Conservation (phyloP, 2,888 invertebrate species). For the Tanytarsus gracilentus region DNA sequence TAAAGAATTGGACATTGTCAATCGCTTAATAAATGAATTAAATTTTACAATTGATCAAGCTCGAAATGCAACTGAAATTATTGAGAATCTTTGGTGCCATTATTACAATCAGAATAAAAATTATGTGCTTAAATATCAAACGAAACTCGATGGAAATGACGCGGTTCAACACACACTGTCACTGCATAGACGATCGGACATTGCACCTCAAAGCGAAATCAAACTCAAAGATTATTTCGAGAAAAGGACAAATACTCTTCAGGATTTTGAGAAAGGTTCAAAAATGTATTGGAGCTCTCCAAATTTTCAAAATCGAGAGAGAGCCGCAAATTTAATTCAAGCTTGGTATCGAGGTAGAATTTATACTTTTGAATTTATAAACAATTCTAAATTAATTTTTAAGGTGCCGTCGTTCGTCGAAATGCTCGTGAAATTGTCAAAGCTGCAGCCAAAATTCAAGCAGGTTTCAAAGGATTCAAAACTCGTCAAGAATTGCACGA, state of each 20-base stretch:
- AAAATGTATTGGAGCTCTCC: too few species aligned
- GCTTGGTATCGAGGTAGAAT: background rate
- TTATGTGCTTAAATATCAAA: background rate
- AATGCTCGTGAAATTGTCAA: slow-evolving; percentile 29
- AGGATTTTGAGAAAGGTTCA: too few species aligned
- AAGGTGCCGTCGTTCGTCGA: too few species aligned
- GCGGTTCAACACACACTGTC: slow-evolving; percentile 4
- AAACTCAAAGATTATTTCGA: slow-evolving; percentile 3
- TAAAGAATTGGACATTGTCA: slow-evolving; percentile 37
- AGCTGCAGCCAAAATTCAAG: slow-evolving; percentile 37
- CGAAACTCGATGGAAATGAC: background rate
- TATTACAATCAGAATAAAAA: slow-evolving; percentile 36
- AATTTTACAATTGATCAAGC: slow-evolving; percentile 37
- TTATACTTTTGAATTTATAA: background rate
- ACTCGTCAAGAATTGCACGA: background rate
- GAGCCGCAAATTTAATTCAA: background rate
- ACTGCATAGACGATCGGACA: background rate
- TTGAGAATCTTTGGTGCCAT: slow-evolving; percentile 38
- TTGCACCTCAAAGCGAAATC: too few species aligned
- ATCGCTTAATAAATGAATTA: slow-evolving; percentile 38
- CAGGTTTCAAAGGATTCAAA: background rate
- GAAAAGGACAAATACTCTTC: background rate
- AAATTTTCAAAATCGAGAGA: background rate
- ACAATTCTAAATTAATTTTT: background rate
- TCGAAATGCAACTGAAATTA: slow-evolving; percentile 35